These are phyloP conservation scores for Coregonus clupeaformis DNA, from an alignment of 2,113 vertebrate genomes.

Conservation along the genomic window DNA sequence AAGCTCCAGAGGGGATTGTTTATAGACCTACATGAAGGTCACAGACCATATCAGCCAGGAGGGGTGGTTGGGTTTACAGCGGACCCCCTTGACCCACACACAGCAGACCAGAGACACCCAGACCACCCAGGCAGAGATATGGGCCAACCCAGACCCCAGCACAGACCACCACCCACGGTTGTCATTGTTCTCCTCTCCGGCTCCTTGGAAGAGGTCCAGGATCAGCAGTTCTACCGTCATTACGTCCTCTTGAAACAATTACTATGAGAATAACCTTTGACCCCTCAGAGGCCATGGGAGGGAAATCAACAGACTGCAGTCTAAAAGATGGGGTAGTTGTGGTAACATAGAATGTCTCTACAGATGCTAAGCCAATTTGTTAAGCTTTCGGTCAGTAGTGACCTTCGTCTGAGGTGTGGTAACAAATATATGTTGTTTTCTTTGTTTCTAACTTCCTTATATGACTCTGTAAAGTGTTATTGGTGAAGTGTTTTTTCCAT, in stretches of 20 bases:
- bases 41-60: background rate
- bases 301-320: slow-evolving; percentile 29
- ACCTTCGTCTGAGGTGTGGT: too few species aligned
- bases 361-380: background rate
- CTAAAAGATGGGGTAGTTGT: too few species aligned
- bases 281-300: slow-evolving; percentile 37
- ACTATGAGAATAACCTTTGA: slow-evolving; percentile 54
- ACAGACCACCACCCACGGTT: background rate
- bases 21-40: too few species aligned
- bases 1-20: too few species aligned
- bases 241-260: slow-evolving; percentile 55
- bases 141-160: background rate
- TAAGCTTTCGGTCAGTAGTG: too few species aligned
- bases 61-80: background rate
- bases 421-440: too few species aligned
- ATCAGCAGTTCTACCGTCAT: slow-evolving; percentile 41
- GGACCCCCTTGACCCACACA: too few species aligned
- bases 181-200: slow-evolving; percentile 50
- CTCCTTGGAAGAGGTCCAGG: slow-evolving; percentile 40
- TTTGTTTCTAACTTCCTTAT: too few species aligned
- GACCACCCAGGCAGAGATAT: background rate
- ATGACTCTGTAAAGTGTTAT: too few species aligned
- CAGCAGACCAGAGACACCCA: too few species aligned
- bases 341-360: too few species aligned
- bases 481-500: too few species aligned